phyloP scores from a whole-genome alignment of 1,140 invertebrate species.

The Leptinotarsa defecta region DNA sequence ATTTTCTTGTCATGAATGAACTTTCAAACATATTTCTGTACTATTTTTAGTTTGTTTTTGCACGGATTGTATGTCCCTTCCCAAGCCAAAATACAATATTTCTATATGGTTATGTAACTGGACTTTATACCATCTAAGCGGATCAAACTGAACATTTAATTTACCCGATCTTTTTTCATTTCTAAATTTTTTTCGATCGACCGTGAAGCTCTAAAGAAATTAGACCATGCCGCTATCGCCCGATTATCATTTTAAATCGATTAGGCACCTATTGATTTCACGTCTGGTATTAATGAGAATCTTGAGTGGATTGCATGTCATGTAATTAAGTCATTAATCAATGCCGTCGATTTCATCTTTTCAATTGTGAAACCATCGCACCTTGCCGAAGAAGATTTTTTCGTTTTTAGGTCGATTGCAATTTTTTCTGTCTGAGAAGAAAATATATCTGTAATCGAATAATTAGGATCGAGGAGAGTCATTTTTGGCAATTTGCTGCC shows the following conservation, averaged over 20 bases:
- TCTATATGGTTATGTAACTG: too few species aligned
- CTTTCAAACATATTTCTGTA: too few species aligned
- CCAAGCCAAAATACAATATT: too few species aligned
- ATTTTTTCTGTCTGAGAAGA: too few species aligned
- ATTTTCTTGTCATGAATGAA: too few species aligned
- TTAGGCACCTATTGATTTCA: slow-evolving; percentile 6
- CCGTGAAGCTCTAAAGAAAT: slow-evolving; percentile 2
- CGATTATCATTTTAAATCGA: slow-evolving; percentile 6
- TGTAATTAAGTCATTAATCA: slow-evolving; percentile 9
- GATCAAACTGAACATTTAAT: neutral
- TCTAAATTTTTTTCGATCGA: neutral
- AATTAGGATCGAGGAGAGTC: too few species aligned
- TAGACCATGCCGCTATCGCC: slow-evolving; percentile 1
- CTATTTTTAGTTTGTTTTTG: too few species aligned
- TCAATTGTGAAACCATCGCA: neutral
- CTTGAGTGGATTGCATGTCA: slow-evolving; percentile 7
- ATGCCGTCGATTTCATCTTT: neutral
- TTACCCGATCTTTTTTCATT: neutral
- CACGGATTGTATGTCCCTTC: too few species aligned
- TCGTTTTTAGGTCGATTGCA: too few species aligned
- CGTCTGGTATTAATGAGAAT: slow-evolving; percentile 1
- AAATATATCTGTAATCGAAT: too few species aligned
- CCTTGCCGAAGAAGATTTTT: too few species aligned
- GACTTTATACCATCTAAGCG: neutral
- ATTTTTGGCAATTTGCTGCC: too few species aligned